phyloP scores from a whole-genome alignment of 2,797 vertebrate genomes.

The Hoplostethus atlanticus region DNA sequence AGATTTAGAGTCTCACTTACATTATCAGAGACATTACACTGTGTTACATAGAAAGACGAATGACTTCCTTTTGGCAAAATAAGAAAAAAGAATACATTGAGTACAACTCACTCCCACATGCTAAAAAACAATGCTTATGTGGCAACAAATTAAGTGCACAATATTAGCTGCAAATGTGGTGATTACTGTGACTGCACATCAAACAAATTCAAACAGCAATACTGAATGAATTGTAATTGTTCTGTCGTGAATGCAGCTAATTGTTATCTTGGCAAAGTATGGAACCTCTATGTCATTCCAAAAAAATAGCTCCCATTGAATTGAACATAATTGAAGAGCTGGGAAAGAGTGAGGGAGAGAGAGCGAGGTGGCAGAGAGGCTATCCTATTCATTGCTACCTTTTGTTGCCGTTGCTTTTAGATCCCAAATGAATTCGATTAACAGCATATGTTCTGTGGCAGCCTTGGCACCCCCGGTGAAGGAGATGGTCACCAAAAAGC shows the following conservation, averaged over 20 bases:
- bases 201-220: too few relatives aligned
- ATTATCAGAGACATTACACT: not conserved
- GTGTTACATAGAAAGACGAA: conserved; percentile 2
- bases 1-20: not conserved
- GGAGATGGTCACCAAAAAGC: not conserved
- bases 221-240: not conserved
- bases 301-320: not conserved
- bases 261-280: conserved; percentile 5
- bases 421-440: conserved; percentile 19
- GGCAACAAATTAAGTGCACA: not conserved
- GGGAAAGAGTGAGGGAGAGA: not conserved
- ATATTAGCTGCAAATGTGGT: not conserved
- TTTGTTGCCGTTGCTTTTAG: not conserved
- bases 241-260: not conserved
- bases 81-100: too few relatives aligned
- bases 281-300: not conserved
- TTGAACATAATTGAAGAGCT: not conserved
- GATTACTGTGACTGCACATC: too few relatives aligned
- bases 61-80: too few relatives aligned
- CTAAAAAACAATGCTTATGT: too few relatives aligned
- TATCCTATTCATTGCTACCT: not conserved
- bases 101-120: too few relatives aligned
- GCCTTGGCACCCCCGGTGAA: conserved; percentile 4
- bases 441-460: conserved; percentile 1
- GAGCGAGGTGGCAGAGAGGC: not conserved